Evolutionary conservation across 2,113 vertebrate genomes (phyloP).

Genomic region (Drymodes brunneopygia): DNA sequence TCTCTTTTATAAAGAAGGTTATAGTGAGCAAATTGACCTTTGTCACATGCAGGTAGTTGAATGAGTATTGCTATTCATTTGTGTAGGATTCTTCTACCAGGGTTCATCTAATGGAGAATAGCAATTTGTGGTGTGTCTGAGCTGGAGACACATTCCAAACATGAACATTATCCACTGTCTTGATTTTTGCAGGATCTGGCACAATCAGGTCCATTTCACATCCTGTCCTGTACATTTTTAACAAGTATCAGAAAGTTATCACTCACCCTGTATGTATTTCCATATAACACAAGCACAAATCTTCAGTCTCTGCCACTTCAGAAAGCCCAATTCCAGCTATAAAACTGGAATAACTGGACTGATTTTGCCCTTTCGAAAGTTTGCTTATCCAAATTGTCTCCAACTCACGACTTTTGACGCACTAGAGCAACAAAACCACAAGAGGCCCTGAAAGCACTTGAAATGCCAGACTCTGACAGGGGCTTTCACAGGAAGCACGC

Average conservation of each 20-base stretch:
- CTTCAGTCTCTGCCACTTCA: neutral
- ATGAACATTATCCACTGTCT: neutral
- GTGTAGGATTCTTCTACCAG: neutral
- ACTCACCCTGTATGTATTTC: neutral
- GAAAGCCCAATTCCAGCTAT: neutral
- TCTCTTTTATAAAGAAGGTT: neutral
- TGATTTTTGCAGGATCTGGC: neutral
- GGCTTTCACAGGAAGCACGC: neutral
- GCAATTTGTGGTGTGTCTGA: neutral
- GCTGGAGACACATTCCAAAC: neutral
- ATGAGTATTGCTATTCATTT: neutral
- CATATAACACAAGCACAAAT: neutral
- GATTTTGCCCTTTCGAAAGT: neutral
- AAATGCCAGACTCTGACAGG: accelerated
- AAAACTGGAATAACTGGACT: neutral
- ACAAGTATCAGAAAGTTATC: neutral
- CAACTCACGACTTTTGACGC: accelerated
- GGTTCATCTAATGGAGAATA: neutral
- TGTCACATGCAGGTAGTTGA: neutral
- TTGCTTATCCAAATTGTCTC: neutral
- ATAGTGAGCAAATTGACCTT: neutral
- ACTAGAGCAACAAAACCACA: neutral
- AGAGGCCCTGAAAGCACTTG: neutral
- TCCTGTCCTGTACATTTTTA: neutral
- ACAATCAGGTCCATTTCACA: neutral